Evolutionary conservation across 2,888 invertebrate species (phyloP).

Genomic region (Ichneumoninae sp.): DNA sequence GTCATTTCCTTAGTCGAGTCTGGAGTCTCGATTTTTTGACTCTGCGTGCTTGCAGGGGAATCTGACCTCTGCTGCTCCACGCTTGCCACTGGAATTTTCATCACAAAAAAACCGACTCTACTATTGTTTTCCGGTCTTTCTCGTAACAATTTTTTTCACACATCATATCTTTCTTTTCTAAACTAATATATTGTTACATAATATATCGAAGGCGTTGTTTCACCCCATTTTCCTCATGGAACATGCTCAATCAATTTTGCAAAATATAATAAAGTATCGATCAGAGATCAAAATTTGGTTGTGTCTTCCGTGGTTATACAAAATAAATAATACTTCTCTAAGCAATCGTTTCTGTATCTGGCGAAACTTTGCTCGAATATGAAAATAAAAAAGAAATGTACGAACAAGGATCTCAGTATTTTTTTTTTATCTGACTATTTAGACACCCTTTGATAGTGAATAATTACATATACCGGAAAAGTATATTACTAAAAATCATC

Average conservation of each 20-base stretch:
- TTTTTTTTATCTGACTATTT: too few species aligned
- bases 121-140: slow-evolving; percentile 68
- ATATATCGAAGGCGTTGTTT: background rate
- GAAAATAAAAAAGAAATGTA: too few species aligned
- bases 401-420: too few species aligned
- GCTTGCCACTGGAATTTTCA: slow-evolving; percentile 83
- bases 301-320: background rate
- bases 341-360: background rate
- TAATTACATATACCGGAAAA: too few species aligned
- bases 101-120: slow-evolving; percentile 78
- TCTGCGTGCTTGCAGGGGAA: slow-evolving; percentile 83
- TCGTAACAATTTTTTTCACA: slow-evolving; percentile 36
- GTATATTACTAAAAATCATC: too few species aligned
- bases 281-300: background rate
- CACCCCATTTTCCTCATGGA: background rate
- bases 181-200: background rate
- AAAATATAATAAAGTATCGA: background rate
- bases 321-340: background rate
- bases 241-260: background rate
- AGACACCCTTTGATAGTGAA: too few species aligned
- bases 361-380: too few species aligned
- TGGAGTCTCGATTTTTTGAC: slow-evolving; percentile 82
- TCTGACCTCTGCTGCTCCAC: slow-evolving; percentile 84
- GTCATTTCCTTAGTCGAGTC: slow-evolving; percentile 83
- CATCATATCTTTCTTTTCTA: slow-evolving; percentile 33